Conservation (phyloP, 2,888 invertebrate species). For the Dorcus hopei region DNA sequence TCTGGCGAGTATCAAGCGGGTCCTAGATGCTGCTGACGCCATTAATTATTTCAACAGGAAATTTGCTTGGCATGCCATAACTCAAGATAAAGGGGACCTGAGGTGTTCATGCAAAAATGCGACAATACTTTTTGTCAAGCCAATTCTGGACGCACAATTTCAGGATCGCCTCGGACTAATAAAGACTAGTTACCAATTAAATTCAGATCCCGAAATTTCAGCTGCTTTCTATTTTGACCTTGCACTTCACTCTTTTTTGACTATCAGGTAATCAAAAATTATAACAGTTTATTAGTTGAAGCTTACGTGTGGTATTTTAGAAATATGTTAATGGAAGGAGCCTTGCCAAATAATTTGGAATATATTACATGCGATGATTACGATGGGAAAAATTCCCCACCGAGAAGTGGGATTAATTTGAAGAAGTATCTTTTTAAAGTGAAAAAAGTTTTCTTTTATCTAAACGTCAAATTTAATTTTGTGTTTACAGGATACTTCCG, state of each 20-base stretch:
- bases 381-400: conserved; percentile 73
- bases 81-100: conserved; percentile 71
- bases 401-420: conserved; percentile 64
- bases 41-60: conserved; percentile 75
- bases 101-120: conserved; percentile 75
- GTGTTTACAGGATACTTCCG: conserved; percentile 46
- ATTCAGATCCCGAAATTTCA: conserved; percentile 69
- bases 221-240: conserved; percentile 88
- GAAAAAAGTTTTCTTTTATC: conserved; percentile 14
- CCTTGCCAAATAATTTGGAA: conserved; percentile 70
- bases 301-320: conserved; percentile 44
- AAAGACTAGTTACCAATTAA: conserved; percentile 69
- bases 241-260: conserved; percentile 67
- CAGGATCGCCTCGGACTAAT: conserved; percentile 69
- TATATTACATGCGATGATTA: conserved; percentile 78
- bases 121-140: conserved; percentile 71
- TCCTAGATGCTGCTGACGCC: conserved; percentile 59
- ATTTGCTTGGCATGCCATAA: conserved; percentile 84
- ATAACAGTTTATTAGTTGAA: too few relatives aligned
- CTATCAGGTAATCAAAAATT: conserved; percentile 60
- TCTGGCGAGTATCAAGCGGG: conserved; percentile 61
- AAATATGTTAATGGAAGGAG: conserved; percentile 67
- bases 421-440: conserved; percentile 67
- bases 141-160: conserved; percentile 65
- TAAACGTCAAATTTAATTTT: not conserved